Evolutionary conservation across 2,888 invertebrate species (phyloP), one percentile per base, ranked within the genome.

Genomic region (Aphodius sticticus): DNA sequence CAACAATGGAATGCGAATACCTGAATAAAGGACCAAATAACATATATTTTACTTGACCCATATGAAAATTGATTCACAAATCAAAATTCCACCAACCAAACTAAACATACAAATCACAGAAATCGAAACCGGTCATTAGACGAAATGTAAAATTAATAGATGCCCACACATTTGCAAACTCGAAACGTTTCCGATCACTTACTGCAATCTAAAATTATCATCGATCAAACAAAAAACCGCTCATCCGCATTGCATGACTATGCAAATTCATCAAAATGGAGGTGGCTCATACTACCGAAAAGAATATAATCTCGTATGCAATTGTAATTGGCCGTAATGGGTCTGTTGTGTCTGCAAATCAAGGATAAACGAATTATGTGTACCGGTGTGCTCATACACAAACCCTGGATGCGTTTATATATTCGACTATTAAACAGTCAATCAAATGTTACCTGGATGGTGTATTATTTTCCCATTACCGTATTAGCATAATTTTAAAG

Each of bases 321-420:
- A 84, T 84, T 84, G 83, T 84, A 83, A 84, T 84, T 84, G 81
- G 82, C 12, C 53, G 82, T 82, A 82, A 82, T 79, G 82, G 81
- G 79, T 82, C 81, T 83, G 83, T 83, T 83, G 79, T 82, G 83
- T 83, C 83, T 83, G 80, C 82, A 78, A 79, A 82, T 82, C 82
- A 83, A 83, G 83, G 83, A 81, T 78, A 81, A 83, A 83, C 77
- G 81, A 81, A 83, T 83, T 82, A 82, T 79, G n/a, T 69, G 77
- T 70, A 38, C 76, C 71, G 71, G 35, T 12, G 71, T 16, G 71
- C 6, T 35, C 74, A 36, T 74, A 35, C 72, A 74, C 72, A 77
- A 78, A 78, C 26, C 70, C 75, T 78, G 74, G 76, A 36, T 72
- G 37, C 71, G 77, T 75, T 79, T 78, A 77, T 81, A 77, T 77